Evolutionary conservation across 92 coral and sea anemone genomes (phyloP).

Genomic region (Zoanthus gigantus): DNA sequence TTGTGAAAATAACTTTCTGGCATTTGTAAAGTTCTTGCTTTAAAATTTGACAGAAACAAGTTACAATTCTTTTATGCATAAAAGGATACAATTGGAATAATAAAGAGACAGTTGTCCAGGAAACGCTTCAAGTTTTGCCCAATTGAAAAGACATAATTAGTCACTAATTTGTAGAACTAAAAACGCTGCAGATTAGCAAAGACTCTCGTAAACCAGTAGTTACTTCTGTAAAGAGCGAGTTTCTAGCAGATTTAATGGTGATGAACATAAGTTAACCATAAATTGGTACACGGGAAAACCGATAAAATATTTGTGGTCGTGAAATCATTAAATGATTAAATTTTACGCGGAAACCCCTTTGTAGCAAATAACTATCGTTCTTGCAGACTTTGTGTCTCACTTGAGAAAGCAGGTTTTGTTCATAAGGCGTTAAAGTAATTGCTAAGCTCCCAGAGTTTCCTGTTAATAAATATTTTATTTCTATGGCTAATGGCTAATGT

Average conservation of each 20-base stretch:
- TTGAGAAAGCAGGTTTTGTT: neutral
- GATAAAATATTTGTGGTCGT: neutral
- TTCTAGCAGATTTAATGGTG: too few species aligned
- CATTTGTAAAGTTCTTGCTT: neutral
- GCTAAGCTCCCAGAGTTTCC: neutral
- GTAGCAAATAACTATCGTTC: neutral
- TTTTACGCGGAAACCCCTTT: neutral
- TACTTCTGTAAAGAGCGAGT: too few species aligned
- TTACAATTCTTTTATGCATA: neutral
- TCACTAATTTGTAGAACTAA: neutral
- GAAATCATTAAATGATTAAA: neutral
- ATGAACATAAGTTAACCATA: too few species aligned
- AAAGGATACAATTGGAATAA: neutral
- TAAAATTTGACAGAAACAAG: neutral
- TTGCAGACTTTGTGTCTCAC: neutral
- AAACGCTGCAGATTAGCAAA: neutral
- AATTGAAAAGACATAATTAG: constrained; percentile 24
- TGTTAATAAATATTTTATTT: neutral
- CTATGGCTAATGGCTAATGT: too few species aligned
- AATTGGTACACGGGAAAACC: neutral
- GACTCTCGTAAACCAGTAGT: too few species aligned
- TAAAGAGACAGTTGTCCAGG: constrained; percentile 20
- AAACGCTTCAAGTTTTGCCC: constrained; percentile 21
- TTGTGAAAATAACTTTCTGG: neutral
- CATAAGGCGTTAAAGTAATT: neutral